Evolutionary conservation across 2,888 invertebrate species (phyloP).

Genomic region (Leptodirus hochenwartii): DNA sequence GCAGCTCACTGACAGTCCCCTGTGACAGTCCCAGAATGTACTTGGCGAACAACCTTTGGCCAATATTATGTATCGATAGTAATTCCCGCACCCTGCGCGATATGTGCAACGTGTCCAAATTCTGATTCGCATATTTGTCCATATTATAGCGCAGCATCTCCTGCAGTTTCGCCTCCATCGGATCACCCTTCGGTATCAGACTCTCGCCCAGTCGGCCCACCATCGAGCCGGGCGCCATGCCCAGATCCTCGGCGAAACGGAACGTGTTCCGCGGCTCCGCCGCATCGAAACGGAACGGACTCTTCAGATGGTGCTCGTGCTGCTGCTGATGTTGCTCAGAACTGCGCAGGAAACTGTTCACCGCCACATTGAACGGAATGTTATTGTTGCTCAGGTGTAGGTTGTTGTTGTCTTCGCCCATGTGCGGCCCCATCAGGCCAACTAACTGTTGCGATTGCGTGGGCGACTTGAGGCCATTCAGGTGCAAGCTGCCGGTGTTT

Average conservation of each 20-base stretch:
- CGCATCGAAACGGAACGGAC: slow-evolving; percentile 26
- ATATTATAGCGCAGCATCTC: slow-evolving; percentile 90
- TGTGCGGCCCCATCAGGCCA: no score
- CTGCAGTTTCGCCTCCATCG: slow-evolving; percentile 83
- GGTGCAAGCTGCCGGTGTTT: slow-evolving; percentile 18
- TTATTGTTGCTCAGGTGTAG: slow-evolving; percentile 31
- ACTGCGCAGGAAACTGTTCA: slow-evolving; percentile 23
- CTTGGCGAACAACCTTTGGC: slow-evolving; percentile 95
- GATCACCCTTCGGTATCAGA: slow-evolving; percentile 80
- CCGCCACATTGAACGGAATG: slow-evolving; percentile 27
- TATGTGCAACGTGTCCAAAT: slow-evolving; percentile 88
- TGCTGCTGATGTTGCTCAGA: slow-evolving; percentile 10
- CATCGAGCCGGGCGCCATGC: slow-evolving; percentile 62
- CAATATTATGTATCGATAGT: slow-evolving; percentile 93
- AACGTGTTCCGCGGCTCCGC: slow-evolving; percentile 71
- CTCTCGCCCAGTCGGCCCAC: slow-evolving; percentile 76
- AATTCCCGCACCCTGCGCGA: slow-evolving; percentile 84
- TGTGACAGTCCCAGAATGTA: slow-evolving; percentile 93
- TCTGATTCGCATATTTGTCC: slow-evolving; percentile 88
- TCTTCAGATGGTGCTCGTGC: slow-evolving; percentile 11
- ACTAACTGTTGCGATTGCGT: no score
- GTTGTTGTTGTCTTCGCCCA: slow-evolving; percentile 34
- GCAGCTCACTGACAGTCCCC: slow-evolving; percentile 93
- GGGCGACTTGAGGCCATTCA: slow-evolving; percentile 29
- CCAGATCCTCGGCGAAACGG: slow-evolving; percentile 69